Percentiles rank a stretch among this genome's conserved stretches.
phyloP scores from a whole-genome alignment of 2,113 vertebrate genomes.

The Mellivora capensis region DNA sequence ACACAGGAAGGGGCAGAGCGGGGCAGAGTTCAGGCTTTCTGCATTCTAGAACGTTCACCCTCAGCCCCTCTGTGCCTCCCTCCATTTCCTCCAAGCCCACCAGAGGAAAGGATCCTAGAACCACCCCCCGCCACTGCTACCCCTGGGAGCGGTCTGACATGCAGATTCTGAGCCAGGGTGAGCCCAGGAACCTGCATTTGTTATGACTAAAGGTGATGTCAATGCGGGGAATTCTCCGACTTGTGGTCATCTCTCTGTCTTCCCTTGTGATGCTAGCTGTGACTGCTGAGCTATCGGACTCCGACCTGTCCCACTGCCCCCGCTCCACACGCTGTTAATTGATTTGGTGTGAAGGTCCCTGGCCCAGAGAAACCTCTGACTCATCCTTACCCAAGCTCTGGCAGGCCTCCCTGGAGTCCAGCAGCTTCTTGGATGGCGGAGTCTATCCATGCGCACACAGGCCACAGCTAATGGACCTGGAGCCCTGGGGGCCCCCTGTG shows the following conservation, averaged over 20 bases:
- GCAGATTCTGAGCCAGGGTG: background rate
- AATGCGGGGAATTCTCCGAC: background rate
- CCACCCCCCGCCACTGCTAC: accelerated
- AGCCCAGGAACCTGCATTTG: background rate
- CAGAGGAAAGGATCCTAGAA: background rate
- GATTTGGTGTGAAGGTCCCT: background rate
- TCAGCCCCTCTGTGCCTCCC: accelerated
- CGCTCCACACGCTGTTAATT: accelerated
- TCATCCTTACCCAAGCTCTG: background rate
- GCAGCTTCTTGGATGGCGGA: background rate
- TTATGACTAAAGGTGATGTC: background rate
- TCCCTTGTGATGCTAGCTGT: background rate
- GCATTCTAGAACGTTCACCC: background rate
- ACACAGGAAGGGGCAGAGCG: background rate
- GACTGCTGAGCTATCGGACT: background rate
- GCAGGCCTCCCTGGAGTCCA: background rate
- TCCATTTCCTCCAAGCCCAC: background rate
- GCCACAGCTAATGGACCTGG: no score
- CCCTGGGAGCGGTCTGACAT: background rate
- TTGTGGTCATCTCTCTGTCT: background rate
- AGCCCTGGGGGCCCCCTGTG: background rate
- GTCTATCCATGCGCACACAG: accelerated
- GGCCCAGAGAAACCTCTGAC: background rate
- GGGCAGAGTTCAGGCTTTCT: background rate
- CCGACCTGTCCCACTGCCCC: no score